Conservation (phyloP, 2,797 vertebrate genomes). For the Spinus pinus region DNA sequence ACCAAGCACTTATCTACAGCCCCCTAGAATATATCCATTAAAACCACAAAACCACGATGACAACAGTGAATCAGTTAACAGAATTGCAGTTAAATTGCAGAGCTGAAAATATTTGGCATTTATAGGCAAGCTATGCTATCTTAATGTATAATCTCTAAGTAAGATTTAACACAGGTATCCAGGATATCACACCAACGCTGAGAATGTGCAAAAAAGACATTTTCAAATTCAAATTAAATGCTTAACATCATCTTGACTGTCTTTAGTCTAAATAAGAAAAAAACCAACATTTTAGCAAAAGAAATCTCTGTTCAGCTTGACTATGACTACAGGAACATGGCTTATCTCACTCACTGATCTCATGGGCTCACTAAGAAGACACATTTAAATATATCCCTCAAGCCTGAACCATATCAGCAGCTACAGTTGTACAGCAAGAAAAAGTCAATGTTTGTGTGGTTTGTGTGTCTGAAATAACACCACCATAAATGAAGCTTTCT, state of each 20-base stretch:
- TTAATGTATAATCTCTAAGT: conserved; percentile 15
- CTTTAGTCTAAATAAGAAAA: not conserved
- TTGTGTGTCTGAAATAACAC: not conserved
- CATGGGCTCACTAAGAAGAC: not conserved
- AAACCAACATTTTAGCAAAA: not conserved
- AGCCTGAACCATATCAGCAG: not conserved
- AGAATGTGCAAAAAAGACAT: conserved; percentile 1
- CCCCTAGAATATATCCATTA: not conserved
- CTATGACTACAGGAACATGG: not conserved
- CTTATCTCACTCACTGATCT: not conserved
- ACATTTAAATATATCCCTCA: not conserved
- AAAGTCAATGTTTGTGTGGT: not conserved
- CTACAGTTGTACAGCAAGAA: not conserved
- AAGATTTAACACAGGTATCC: conserved; percentile 34
- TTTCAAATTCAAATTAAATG: conserved; percentile 26
- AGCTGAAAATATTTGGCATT: conserved; percentile 48
- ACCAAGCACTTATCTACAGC: not conserved
- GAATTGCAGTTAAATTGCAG: not conserved
- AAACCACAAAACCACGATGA: not conserved
- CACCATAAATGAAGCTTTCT: not conserved
- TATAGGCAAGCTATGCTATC: not conserved
- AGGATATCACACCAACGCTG: conserved; percentile 50
- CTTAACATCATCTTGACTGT: conserved; percentile 5
- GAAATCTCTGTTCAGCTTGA: not conserved
- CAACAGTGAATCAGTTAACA: not conserved